Evolutionary conservation across 2,888 invertebrate genomes (phyloP), one percentile per base, ranked within the genome.

Genomic region (Amphimallon solstitiale): DNA sequence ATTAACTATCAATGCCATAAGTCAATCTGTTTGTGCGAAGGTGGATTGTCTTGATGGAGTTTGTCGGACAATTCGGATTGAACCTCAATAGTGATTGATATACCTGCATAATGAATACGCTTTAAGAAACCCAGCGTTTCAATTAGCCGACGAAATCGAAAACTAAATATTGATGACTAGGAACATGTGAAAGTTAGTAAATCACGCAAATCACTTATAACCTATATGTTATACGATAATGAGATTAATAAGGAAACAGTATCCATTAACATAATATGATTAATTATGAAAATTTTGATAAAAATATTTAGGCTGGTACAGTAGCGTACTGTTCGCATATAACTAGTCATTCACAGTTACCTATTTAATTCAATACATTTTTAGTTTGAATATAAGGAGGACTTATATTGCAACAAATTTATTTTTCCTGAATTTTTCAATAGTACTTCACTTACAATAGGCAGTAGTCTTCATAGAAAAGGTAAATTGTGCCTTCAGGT

Each of bases 71-170:
- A 15, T 49, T 35, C 12, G 12, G 45, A 63, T 52, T 54, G 21
- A 63, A 40, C 51, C 14, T 63, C 17, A 48, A 48, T 37, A 12
- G 63, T 71, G 71, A 71, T 71, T 71, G 71, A 71, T 71, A 65
- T 54, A 56, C 52, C 66, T 66, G 65, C 65, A 70, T 69, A 70
- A 68, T 68, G 64, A 54, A 71, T 69, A 63, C 29, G 38, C 48
- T 40, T 48, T 61, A 64, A 61, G 51, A 49, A 43, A 46, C 43
- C 34, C 21, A 51, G 35, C 35, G 40, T 29, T 56, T 45, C 60
- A 61, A 51, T 66, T 45, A 21, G 45, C 17, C 19, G 45, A 40
- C 14, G 49, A 61, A 66, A 66, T 52, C 43, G 65, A 65, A 62
- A 61, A 61, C 29, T 60, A 61, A 66, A 66, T 66, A 65, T 65